Conservation (phyloP, 1,140 invertebrate species). For the Papilio dardanus region DNA sequence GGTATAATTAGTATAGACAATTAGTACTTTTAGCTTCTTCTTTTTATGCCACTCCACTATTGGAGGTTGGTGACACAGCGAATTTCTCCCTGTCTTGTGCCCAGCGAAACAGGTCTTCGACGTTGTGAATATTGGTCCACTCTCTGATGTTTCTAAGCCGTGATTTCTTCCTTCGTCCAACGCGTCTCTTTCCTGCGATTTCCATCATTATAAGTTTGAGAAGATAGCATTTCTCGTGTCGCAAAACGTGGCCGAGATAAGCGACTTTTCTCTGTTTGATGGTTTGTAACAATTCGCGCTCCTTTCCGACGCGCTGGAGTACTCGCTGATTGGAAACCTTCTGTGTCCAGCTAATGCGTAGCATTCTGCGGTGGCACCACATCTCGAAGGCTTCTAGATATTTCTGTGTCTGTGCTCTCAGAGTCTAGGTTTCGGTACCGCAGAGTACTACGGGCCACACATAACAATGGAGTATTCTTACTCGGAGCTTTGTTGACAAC, state of each 20-base stretch:
- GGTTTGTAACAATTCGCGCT: background rate
- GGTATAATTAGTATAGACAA: too few relatives aligned
- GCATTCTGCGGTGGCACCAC: slow-evolving; percentile 32
- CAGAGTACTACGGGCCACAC: slow-evolving; percentile 28
- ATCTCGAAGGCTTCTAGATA: slow-evolving; percentile 26
- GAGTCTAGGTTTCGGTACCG: slow-evolving; percentile 24
- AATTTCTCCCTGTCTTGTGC: too few relatives aligned
- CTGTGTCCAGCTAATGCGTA: background rate
- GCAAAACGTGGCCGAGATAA: slow-evolving; percentile 25
- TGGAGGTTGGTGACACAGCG: background rate
- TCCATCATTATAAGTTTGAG: slow-evolving; percentile 33
- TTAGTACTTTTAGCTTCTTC: too few relatives aligned
- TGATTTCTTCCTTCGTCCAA: background rate
- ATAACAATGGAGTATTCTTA: slow-evolving; percentile 20
- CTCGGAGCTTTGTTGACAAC: slow-evolving; percentile 1
- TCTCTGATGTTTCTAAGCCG: slow-evolving; percentile 11
- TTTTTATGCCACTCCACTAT: background rate
- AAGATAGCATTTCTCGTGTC: slow-evolving; percentile 20
- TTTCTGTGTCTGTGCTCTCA: slow-evolving; percentile 10
- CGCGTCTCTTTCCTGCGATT: background rate
- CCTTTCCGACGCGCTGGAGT: background rate
- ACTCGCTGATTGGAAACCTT: background rate
- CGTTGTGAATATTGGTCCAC: too few relatives aligned
- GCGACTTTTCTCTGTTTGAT: slow-evolving; percentile 20
- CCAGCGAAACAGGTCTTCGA: too few relatives aligned